phyloP scores from a whole-genome alignment of 2,113 vertebrate species.

The Barbus barbus region DNA sequence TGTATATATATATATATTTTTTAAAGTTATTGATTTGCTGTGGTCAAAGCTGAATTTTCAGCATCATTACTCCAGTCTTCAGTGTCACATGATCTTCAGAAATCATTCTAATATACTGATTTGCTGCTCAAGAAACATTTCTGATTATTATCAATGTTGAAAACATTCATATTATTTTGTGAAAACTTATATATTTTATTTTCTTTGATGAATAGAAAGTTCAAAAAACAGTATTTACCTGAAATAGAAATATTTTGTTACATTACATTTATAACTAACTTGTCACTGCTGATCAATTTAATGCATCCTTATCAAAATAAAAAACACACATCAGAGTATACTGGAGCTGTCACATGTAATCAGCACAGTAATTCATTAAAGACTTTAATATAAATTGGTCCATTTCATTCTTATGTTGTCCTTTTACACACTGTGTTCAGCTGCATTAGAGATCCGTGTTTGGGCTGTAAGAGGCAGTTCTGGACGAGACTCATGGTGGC shows the following conservation, averaged over 20 bases:
- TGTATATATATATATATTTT: too few species aligned
- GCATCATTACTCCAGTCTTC: not conserved
- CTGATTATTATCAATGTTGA: not conserved
- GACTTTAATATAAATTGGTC: not conserved
- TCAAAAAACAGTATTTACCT: not conserved
- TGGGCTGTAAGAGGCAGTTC: not conserved
- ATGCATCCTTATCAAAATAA: not conserved
- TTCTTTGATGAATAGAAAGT: not conserved
- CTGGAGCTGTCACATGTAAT: not conserved
- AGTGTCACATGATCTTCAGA: not conserved
- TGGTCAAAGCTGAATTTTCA: not conserved
- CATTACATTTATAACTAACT: not conserved
- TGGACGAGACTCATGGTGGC: not conserved
- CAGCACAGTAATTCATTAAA: not conserved
- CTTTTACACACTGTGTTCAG: not conserved
- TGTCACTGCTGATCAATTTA: not conserved
- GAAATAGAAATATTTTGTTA: not conserved
- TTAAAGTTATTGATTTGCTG: not conserved
- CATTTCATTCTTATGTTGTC: not conserved
- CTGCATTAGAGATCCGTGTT: not conserved
- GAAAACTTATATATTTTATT: not conserved
- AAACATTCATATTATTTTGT: not conserved
- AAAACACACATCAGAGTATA: not conserved
- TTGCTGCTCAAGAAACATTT: not conserved
- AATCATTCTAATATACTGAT: not conserved